Base-by-base conservation (phyloP, 1,140 invertebrate species). In the Brachionus sp. region DNA sequence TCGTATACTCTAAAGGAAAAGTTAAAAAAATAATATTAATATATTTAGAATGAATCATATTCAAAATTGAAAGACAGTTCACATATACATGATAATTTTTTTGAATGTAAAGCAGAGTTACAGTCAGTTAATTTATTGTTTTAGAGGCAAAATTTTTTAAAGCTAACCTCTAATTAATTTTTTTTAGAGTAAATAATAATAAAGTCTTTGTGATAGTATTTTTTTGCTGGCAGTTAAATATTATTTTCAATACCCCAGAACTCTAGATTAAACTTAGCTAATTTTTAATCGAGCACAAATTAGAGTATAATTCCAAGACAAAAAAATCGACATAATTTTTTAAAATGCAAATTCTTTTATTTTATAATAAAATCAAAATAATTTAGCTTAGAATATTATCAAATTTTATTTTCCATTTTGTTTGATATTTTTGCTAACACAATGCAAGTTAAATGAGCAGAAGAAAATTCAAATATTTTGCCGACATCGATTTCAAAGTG, bases 341-440 rank as follows among this genome's bases (percentile, higher is more conserved):
- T 37, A 42, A 33, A 46, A 64, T 64, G 57, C 12, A 33, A 29
- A 68, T 39, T 70, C 13, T 37, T 70, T 37, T 39, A n/a, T 70
- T 70, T 70, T 70, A 39, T 37, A 35, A 70, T 70, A 70, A 70
- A 70, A 70, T 70, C 13, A 70, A 70, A 37, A 37, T 37, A 70
- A 70, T 39, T 70, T 70, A 19, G 35, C 66, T 70, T 70, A 70
- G 37, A 70, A 70, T 70, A 70, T 70, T 70, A 70, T 35, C 29
- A 70, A 70, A 37, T 70, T 70, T 70, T 39, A 39, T 39, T 37
- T 70, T 70, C 37, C 33, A 70, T 70, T 70, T 70, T 70, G 35
- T 37, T 70, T 70, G n/a, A 39, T 13, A 33, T 13, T 66, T 66
- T 33, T 39, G 66, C 66, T 70, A 42, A 66, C 62, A 29, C 25